Base-by-base conservation (phyloP, 2,113 vertebrate genomes). In the Pteronura brasiliensis region DNA sequence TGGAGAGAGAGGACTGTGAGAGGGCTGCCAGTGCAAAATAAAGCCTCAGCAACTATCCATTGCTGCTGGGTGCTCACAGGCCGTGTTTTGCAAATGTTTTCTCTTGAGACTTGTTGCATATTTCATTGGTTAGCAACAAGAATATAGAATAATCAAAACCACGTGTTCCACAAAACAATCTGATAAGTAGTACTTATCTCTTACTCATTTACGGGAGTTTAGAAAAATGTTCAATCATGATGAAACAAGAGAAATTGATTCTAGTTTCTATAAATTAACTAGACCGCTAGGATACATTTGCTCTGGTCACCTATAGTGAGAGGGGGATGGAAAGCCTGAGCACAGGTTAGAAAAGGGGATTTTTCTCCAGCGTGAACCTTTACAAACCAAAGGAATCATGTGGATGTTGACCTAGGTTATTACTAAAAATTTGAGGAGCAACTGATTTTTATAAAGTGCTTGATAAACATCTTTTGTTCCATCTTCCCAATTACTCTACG, bases 121-220 rank as follows among this genome's bases (percentile, higher is more conserved):
- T 98, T 97, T 98, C 93, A 98, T 98, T 96, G 97, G 59, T 86
- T 88, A 93, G 83, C 96, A 95, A 34, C 90, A 94, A 97, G 95
- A 97, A 98, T 98, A 96, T 92, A 71, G 69, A 90, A 95, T 96
- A 96, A 96, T 97, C 87, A 86, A 97, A 98, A 90, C 55, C 76
- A 10, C 0, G 1, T 89, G 15, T 39, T 94, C 87, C 67, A 96
- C 61, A 39, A 52, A 95, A 67, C 76, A 89, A 82, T 86, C 95
- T 97, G 63, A 97, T 97, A 95, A 97, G 94, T 82, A 83, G 88
- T 91, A 44, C 67, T 98, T 92, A 92, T 97, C 95, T 72, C 89
- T 57, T 97, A 94, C 82, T 97, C 59, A 94, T 96, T 96, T 97
- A 95, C 3, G 31, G 14, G 86, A 94, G 77, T 98, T 96, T 61